These are phyloP conservation scores for Sympetrum striolatum DNA, from an alignment of 2,888 invertebrate genomes.

Conservation along the genomic window DNA sequence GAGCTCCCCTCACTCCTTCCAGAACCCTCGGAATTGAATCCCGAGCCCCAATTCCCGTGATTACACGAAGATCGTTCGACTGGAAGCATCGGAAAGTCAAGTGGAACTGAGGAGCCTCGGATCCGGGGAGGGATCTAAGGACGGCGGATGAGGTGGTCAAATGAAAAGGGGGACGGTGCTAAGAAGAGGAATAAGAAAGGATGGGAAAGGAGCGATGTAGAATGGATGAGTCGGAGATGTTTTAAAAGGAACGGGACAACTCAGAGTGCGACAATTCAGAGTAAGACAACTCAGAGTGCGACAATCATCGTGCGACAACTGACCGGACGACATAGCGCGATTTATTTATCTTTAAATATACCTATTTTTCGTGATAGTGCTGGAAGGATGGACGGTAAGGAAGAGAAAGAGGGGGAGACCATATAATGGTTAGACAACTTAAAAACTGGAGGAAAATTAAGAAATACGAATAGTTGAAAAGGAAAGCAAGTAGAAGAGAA, in stretches of 20 bases:
- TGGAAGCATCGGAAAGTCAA: slow-evolving; percentile 35
- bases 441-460: too few relatives aligned
- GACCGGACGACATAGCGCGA: too few relatives aligned
- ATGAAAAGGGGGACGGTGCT: background rate
- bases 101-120: background rate
- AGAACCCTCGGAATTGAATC: slow-evolving; percentile 8
- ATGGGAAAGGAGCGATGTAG: background rate
- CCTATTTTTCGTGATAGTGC: too few relatives aligned
- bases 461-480: too few relatives aligned
- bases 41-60: slow-evolving; percentile 33
- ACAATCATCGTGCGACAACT: too few relatives aligned
- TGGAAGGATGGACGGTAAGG: too few relatives aligned
- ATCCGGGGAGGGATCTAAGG: background rate
- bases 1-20: background rate
- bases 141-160: background rate
- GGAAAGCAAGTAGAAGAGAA: too few relatives aligned
- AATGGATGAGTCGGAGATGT: background rate
- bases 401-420: too few relatives aligned
- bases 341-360: too few relatives aligned
- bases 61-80: slow-evolving; percentile 26
- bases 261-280: too few relatives aligned
- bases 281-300: too few relatives aligned
- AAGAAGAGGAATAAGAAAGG: background rate
- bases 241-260: background rate
- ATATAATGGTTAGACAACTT: too few relatives aligned